Percentiles rank a stretch among this genome's conserved stretches.
Conservation (phyloP, 2,797 vertebrate genomes). For the Manis javanica region DNA sequence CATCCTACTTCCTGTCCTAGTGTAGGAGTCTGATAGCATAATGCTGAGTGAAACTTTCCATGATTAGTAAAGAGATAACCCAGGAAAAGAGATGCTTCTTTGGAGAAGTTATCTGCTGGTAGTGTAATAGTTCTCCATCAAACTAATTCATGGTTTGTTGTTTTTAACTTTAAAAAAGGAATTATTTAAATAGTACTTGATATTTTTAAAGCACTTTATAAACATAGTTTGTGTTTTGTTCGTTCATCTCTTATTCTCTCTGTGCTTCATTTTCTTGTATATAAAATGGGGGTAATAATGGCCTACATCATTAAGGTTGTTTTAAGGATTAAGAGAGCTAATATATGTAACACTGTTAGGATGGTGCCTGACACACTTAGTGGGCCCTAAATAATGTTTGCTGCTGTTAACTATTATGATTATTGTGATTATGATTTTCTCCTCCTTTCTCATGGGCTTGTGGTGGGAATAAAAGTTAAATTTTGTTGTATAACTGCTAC, state of each 20-base stretch:
- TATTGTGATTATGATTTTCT: background rate
- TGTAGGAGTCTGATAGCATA: background rate
- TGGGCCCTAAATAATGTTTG: background rate
- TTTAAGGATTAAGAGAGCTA: constrained; percentile 45
- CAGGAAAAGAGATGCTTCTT: background rate
- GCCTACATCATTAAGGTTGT: background rate
- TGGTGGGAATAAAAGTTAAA: constrained; percentile 9
- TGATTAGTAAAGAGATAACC: background rate
- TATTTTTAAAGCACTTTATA: constrained; percentile 24
- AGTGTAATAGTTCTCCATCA: background rate
- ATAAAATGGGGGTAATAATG: constrained; percentile 4
- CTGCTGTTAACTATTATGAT: background rate
- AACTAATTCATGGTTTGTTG: background rate
- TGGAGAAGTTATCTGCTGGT: constrained; percentile 27
- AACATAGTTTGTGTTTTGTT: constrained; percentile 29
- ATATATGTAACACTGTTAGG: background rate
- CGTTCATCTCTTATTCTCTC: background rate
- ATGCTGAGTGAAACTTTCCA: background rate
- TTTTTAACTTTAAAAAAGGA: constrained; percentile 49
- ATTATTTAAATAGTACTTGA: constrained; percentile 14
- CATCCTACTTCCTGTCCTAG: background rate
- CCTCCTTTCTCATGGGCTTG: background rate
- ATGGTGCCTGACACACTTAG: background rate
- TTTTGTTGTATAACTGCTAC: background rate
- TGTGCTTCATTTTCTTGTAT: constrained; percentile 45